These are phyloP conservation scores for Ganaspis brasiliensis DNA, from an alignment of 2,888 invertebrate species.

Conservation along the genomic window DNA sequence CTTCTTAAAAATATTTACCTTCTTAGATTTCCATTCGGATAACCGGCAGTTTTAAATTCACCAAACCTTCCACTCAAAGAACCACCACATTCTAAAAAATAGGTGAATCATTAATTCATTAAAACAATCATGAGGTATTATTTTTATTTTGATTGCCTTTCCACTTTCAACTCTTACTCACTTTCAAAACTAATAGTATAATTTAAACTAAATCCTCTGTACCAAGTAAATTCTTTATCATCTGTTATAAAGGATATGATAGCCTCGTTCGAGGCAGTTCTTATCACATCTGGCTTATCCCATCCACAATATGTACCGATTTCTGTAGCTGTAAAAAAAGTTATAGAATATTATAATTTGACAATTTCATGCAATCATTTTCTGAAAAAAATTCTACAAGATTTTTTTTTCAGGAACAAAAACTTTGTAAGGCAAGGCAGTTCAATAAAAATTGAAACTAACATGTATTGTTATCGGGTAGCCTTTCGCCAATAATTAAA, in stretches of 20 bases:
- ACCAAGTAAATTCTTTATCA: constrained; percentile 76
- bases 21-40: constrained; percentile 81
- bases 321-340: constrained; percentile 52
- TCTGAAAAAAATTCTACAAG: no score
- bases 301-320: constrained; percentile 81
- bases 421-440: no score
- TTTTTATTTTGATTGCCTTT: no score
- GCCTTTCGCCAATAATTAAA: constrained; percentile 75
- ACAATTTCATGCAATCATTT: no score
- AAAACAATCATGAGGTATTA: no score
- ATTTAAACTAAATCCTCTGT: constrained; percentile 84
- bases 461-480: constrained; percentile 57
- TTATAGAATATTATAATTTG: constrained; percentile 50
- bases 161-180: constrained; percentile 70
- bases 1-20: constrained; percentile 59
- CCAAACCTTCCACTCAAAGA: constrained; percentile 85
- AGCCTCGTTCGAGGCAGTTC: constrained; percentile 82
- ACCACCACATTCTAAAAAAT: constrained; percentile 86
- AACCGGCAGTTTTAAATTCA: constrained; percentile 86
- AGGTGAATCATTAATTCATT: no score
- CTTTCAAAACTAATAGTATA: constrained; percentile 83
- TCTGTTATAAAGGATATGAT: constrained; percentile 82
- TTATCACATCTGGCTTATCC: constrained; percentile 75
- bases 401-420: no score
- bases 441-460: constrained; percentile 5